phyloP scores from a whole-genome alignment of 2,797 vertebrate species.

The Chelonia mydas region DNA sequence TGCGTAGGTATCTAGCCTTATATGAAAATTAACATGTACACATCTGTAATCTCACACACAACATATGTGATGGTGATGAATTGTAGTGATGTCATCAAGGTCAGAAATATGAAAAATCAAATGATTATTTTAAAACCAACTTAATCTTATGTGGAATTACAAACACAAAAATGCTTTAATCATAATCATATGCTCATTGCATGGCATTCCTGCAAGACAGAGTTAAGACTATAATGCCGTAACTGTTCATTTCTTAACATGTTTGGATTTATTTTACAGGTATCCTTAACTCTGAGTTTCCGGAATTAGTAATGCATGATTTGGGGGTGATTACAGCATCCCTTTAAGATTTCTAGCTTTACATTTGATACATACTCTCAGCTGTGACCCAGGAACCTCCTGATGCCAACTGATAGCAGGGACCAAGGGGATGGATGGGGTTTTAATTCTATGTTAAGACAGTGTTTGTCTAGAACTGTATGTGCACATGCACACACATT shows the following conservation, averaged over 20 bases:
- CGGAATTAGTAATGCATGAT: background rate
- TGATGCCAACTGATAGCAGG: background rate
- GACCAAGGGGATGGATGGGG: background rate
- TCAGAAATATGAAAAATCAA: background rate
- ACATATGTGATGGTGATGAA: background rate
- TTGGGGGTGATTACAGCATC: background rate
- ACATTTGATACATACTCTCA: background rate
- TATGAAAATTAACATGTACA: background rate
- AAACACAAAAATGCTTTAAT: background rate
- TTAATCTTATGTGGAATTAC: background rate
- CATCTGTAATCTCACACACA: background rate
- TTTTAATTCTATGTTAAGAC: background rate
- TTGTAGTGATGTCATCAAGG: background rate
- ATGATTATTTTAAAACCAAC: fast-evolving
- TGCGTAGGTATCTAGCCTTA: background rate
- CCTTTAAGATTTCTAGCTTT: background rate
- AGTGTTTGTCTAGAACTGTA: background rate
- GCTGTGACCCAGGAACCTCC: background rate
- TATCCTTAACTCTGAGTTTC: background rate
- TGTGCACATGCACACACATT: background rate
- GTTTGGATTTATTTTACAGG: background rate
- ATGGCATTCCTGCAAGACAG: background rate
- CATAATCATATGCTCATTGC: background rate
- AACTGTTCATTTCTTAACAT: background rate
- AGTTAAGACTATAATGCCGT: background rate